These are phyloP conservation scores for Penaeus monodon DNA, from an alignment of 2,888 invertebrate genomes.

Conservation along the genomic window DNA sequence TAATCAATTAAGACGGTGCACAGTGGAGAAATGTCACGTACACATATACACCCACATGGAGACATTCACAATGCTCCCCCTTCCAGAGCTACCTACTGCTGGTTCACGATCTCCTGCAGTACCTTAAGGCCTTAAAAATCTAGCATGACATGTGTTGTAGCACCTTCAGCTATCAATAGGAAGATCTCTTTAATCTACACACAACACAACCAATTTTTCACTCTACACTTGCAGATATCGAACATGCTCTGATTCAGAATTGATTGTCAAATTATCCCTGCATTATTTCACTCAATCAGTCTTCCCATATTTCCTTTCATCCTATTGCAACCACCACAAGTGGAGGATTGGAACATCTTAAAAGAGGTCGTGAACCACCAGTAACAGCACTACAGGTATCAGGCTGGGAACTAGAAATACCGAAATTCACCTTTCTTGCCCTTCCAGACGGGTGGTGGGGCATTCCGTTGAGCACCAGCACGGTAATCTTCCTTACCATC, in stretches of 20 bases:
- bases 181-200: too few relatives aligned
- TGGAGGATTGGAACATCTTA: background rate
- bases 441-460: slow-evolving; percentile 79
- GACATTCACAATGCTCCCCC: slow-evolving; percentile 10
- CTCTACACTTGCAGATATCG: too few relatives aligned
- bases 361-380: slow-evolving; percentile 28
- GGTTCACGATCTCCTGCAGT: slow-evolving; percentile 20
- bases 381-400: slow-evolving; percentile 17
- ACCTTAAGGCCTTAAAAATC: background rate
- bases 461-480: slow-evolving; percentile 62
- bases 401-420: slow-evolving; percentile 79
- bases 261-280: too few relatives aligned
- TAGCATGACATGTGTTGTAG: slow-evolving; percentile 2
- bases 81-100: slow-evolving; percentile 15
- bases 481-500: slow-evolving; percentile 41
- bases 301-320: too few relatives aligned
- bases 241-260: too few relatives aligned
- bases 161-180: background rate
- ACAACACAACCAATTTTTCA: too few relatives aligned
- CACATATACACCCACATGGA: slow-evolving; percentile 37
- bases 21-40: slow-evolving; percentile 35
- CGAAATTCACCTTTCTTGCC: slow-evolving; percentile 96
- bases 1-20: slow-evolving; percentile 41
- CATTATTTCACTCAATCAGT: too few relatives aligned
- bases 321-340: slow-evolving; percentile 10